A percentile compares a stretch with the other conserved stretches of the same genome.
phyloP scores from a whole-genome alignment of 2,113 vertebrate species.

The Myanophis thanlyinensis region DNA sequence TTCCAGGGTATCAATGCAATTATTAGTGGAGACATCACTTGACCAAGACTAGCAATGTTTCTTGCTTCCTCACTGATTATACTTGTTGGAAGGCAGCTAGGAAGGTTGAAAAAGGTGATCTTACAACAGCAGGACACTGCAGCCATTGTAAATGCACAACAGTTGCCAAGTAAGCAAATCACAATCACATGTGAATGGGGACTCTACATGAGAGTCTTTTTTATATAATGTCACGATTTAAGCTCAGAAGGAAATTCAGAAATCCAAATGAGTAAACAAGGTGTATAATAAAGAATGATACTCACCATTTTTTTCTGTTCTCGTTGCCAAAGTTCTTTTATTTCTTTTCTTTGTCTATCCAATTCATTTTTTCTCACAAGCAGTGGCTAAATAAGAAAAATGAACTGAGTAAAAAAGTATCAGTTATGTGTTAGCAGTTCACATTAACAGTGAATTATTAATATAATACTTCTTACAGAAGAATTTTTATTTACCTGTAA shows the following conservation, averaged over 20 bases:
- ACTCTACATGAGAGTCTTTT: not conserved
- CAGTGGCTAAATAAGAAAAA: slow-evolving; percentile 80
- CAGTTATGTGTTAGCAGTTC: not conserved
- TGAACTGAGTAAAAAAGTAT: slow-evolving; percentile 13
- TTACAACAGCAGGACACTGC: not conserved
- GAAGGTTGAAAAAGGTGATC: not conserved
- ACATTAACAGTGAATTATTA: not conserved
- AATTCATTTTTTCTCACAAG: slow-evolving; percentile 89
- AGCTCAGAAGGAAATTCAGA: not conserved
- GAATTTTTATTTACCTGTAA: slow-evolving; percentile 80
- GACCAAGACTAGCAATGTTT: not conserved
- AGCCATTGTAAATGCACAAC: not conserved
- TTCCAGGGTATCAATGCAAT: not conserved
- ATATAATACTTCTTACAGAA: not conserved
- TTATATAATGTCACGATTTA: not conserved
- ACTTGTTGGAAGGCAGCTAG: not conserved
- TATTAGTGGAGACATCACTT: not conserved
- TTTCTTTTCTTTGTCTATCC: slow-evolving; percentile 93
- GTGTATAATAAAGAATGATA: slow-evolving; percentile 44
- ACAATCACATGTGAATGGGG: not conserved
- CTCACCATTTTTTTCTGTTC: slow-evolving; percentile 94
- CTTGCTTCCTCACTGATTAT: not conserved
- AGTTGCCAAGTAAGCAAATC: not conserved
- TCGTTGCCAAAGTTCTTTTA: slow-evolving; percentile 97
- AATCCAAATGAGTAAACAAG: not conserved